phyloP scores from a whole-genome alignment of 2,113 vertebrate genomes.

The Diadophis punctatus region DNA sequence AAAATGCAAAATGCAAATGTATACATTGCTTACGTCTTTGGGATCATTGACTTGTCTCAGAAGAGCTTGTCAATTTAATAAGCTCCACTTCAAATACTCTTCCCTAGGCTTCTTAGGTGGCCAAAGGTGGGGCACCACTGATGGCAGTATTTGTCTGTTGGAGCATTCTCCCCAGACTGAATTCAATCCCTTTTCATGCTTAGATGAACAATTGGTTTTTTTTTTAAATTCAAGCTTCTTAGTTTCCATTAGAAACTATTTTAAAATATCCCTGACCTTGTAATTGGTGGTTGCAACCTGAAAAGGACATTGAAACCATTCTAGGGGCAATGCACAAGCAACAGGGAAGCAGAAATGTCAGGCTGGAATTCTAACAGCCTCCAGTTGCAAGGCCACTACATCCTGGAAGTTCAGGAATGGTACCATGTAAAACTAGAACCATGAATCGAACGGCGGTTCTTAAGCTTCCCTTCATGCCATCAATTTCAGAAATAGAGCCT shows the following conservation, averaged over 20 bases:
- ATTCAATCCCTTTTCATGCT: not conserved
- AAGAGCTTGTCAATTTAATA: not conserved
- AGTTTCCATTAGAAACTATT: not conserved
- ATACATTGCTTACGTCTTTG: not conserved
- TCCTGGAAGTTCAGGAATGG: conserved; percentile 51
- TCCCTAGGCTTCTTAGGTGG: not conserved
- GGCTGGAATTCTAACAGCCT: conserved; percentile 59
- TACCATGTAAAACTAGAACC: conserved; percentile 50
- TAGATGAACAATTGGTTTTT: not conserved
- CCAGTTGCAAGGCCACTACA: conserved; percentile 48
- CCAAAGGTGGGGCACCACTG: not conserved
- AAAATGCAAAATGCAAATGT: not conserved
- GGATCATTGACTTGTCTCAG: not conserved
- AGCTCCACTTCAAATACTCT: not conserved
- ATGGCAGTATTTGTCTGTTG: too few relatives aligned
- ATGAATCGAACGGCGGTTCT: conserved; percentile 56
- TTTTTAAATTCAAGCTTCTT: not conserved
- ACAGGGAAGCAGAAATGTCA: conserved; percentile 46
- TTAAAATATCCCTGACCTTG: not conserved
- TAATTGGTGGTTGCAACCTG: not conserved
- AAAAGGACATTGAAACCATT: conserved; percentile 19
- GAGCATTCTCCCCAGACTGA: not conserved
- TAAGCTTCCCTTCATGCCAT: conserved; percentile 55
- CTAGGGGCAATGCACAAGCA: not conserved
- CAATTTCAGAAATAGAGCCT: conserved; percentile 59